Conservation (phyloP, 2,888 invertebrate species). For the Mesorhabditis spiculigera region DNA sequence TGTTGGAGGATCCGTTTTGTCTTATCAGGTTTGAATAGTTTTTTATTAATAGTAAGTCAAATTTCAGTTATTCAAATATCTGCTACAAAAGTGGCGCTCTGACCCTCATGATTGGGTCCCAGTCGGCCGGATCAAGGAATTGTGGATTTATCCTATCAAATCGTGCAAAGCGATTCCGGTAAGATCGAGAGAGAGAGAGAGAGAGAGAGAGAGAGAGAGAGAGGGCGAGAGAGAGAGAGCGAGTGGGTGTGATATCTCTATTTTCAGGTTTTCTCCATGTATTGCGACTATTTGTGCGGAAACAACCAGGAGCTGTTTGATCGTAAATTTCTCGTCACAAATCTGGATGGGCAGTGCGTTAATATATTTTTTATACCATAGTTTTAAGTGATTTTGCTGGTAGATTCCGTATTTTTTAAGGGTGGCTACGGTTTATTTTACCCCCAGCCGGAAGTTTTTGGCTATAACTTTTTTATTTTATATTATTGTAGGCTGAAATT, state of each 20-base stretch:
- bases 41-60: not conserved
- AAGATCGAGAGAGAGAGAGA: not conserved
- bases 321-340: constrained; percentile 25
- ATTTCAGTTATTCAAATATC: not conserved
- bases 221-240: constrained; percentile 8
- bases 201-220: too few relatives aligned
- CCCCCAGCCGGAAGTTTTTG: too few relatives aligned
- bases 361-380: not conserved
- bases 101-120: constrained; percentile 27
- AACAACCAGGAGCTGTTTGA: constrained; percentile 23
- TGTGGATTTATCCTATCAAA: constrained; percentile 33
- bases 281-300: constrained; percentile 23
- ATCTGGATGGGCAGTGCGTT: constrained; percentile 22
- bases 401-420: too few relatives aligned
- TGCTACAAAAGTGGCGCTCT: not conserved
- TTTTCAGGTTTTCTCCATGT: constrained; percentile 33
- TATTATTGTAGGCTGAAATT: too few relatives aligned
- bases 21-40: constrained; percentile 24
- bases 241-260: constrained; percentile 10
- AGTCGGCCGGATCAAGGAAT: constrained; percentile 27
- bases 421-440: too few relatives aligned
- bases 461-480: too few relatives aligned
- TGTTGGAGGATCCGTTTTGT: constrained; percentile 25
- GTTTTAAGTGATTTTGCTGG: too few relatives aligned
- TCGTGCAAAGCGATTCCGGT: constrained; percentile 22